These are phyloP conservation scores for Chromis chromis DNA, from an alignment of 2,797 vertebrate species.

Conservation along the genomic window DNA sequence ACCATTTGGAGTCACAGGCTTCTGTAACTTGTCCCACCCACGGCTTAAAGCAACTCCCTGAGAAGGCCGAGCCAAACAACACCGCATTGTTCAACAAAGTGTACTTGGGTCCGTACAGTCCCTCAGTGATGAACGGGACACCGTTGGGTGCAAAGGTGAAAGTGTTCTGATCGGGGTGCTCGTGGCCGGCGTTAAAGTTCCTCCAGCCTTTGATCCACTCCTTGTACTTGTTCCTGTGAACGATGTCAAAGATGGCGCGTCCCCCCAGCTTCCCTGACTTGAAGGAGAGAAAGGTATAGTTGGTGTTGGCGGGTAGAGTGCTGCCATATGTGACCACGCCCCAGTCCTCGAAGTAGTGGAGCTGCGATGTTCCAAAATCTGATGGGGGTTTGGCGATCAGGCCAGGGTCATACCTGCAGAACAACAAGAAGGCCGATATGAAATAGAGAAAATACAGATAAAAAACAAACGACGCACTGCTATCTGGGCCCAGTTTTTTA, in stretches of 20 bases:
- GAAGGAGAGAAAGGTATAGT: slow-evolving; percentile 94
- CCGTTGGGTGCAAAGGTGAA: slow-evolving; percentile 97
- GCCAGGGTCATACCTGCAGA: slow-evolving; percentile 92
- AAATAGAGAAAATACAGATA: background rate
- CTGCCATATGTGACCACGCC: slow-evolving; percentile 97
- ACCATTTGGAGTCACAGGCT: slow-evolving; percentile 96
- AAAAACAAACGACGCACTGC: background rate
- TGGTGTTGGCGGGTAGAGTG: slow-evolving; percentile 88
- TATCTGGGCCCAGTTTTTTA: too few species aligned
- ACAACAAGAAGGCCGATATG: slow-evolving; percentile 10
- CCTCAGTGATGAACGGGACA: slow-evolving; percentile 95
- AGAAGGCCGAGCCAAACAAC: slow-evolving; percentile 89
- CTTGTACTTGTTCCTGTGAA: slow-evolving; percentile 94
- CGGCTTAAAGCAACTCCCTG: slow-evolving; percentile 92
- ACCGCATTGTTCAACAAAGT: slow-evolving; percentile 94
- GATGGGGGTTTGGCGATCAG: slow-evolving; percentile 88
- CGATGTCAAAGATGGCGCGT: slow-evolving; percentile 96
- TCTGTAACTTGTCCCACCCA: slow-evolving; percentile 98
- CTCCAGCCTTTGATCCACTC: slow-evolving; percentile 97
- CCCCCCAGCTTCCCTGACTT: slow-evolving; percentile 98
- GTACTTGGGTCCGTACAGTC: slow-evolving; percentile 96
- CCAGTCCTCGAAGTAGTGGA: slow-evolving; percentile 98
- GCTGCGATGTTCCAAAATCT: slow-evolving; percentile 88
- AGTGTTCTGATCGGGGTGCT: slow-evolving; percentile 97
- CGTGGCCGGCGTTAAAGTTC: slow-evolving; percentile 97